Evolutionary conservation across 2,888 invertebrate species (phyloP), one percentile per base, ranked within the genome.

Genomic region (Megalurothrips usitatus): DNA sequence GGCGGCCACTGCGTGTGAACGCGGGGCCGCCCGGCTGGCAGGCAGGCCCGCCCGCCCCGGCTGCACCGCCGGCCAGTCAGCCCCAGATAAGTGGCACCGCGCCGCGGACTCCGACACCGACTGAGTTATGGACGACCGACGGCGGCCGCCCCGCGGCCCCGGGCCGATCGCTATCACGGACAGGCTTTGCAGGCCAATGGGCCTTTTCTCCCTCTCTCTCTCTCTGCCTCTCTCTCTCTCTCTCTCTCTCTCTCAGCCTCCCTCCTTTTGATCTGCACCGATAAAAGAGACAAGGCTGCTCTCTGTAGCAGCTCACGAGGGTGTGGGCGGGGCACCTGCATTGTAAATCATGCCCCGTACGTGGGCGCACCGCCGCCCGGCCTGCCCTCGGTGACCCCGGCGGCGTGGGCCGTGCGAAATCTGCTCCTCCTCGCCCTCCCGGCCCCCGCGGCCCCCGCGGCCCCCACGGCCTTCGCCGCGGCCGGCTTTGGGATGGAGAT

Each of bases 271-370:
- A 75, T 75, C 68, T 26, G 68, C 23, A 8, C 68, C 19, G 19
- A 19, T 19, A 17, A 17, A 19, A 19, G 14, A 58, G 58, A 58
- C 19, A 58, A 58, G 58, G 58, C 49, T 49, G 49, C 10, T 17
- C 52, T 52, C n/a, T 52, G 52, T 17, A 52, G 52, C 34, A 43
- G 34, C 34, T 2, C 34, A 6, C 34, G 34, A 43, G 34, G 34
- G 34, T 6, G 34, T 2, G 34, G 34, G 34, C 2, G 34, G 34
- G 34, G 34, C 34, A 75, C 68, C 68, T 75, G 68, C 68, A 75
- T 75, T 75, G 68, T 75, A 75, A 75, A 75, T 75, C 68, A 75
- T 58, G 58, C 14, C 14, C 58, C 17, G 68, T 26, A 6, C 58
- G n/a, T n/a, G n/a, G n/a, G n/a, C n/a, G 23, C 10, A 75, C 68